Percentiles rank a stretch among this genome's conserved stretches.
Evolutionary conservation across 2,113 vertebrate genomes (phyloP).

Genomic region (Amazona guildingii): DNA sequence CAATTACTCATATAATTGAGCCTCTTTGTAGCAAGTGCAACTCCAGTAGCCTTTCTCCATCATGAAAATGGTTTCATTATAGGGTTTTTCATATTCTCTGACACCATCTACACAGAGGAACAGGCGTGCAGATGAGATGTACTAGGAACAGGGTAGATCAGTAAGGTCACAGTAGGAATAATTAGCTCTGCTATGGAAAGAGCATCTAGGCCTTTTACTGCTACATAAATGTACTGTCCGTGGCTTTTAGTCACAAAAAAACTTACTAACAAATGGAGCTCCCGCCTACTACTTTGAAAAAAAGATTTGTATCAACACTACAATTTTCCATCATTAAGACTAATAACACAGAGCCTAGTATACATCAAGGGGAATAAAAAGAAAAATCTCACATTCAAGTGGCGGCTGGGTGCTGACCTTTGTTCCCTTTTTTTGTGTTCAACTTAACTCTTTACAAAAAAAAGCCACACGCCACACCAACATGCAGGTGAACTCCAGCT

Average conservation of each 20-base stretch:
- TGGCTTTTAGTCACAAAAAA: constrained; percentile 99
- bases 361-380: constrained; percentile 99
- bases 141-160: constrained; percentile 98
- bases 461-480: constrained; percentile 89
- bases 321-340: constrained; percentile 99
- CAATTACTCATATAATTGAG: constrained; percentile 99
- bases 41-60: constrained; percentile 99
- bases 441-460: constrained; percentile 98
- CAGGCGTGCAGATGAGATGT: constrained; percentile 98
- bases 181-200: constrained; percentile 99
- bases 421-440: constrained; percentile 98
- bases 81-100: constrained; percentile 99
- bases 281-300: constrained; percentile 99
- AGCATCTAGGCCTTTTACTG: constrained; percentile 99
- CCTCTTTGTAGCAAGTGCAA: constrained; percentile 99
- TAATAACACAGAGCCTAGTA: constrained; percentile 99
- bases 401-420: constrained; percentile 99
- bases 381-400: constrained; percentile 99
- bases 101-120: constrained; percentile 98
- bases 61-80: constrained; percentile 99
- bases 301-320: constrained; percentile 99
- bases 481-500: constrained; percentile 93
- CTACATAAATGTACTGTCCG: constrained; percentile 99
- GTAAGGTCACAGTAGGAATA: constrained; percentile 99
- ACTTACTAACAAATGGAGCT: constrained; percentile 99